A percentile compares a stretch with the other conserved stretches of the same genome.
These are phyloP conservation scores for Heteromormyrus szaboi DNA, from an alignment of 2,797 vertebrate genomes.

Conservation along the genomic window DNA sequence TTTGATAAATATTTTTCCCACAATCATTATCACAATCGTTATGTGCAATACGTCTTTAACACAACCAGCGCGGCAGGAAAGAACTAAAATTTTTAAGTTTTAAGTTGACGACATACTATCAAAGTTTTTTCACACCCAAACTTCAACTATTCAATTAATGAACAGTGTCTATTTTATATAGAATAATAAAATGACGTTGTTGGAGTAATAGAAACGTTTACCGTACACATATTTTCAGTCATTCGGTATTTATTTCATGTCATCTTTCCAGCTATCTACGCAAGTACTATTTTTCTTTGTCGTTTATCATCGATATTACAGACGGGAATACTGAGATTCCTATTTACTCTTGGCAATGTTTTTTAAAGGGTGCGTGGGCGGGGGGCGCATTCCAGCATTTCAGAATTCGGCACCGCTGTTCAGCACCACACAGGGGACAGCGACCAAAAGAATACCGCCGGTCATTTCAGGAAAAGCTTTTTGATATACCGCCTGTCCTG, in stretches of 20 bases:
- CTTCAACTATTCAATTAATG: background rate
- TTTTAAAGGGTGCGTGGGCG: background rate
- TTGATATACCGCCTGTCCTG: background rate
- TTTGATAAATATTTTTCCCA: background rate
- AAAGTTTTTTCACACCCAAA: background rate
- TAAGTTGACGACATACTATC: background rate
- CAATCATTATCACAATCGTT: background rate
- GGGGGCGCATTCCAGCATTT: background rate
- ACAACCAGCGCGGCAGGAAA: background rate
- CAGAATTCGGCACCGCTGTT: background rate
- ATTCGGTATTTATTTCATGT: background rate
- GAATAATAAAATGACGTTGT: background rate
- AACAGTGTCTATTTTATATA: background rate
- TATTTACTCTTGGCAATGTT: background rate
- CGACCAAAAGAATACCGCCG: background rate
- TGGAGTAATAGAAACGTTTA: background rate
- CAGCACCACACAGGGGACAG: conserved; percentile 22
- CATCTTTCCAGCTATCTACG: background rate
- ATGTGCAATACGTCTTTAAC: background rate
- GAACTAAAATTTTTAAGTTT: background rate
- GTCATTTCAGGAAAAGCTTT: background rate
- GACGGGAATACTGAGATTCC: background rate
- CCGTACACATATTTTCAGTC: background rate
- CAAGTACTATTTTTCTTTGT: background rate
- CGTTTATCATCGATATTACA: background rate